These are phyloP conservation scores for Brachyhypopomus gauderio DNA, from an alignment of 2,113 vertebrate species.

Conservation along the genomic window DNA sequence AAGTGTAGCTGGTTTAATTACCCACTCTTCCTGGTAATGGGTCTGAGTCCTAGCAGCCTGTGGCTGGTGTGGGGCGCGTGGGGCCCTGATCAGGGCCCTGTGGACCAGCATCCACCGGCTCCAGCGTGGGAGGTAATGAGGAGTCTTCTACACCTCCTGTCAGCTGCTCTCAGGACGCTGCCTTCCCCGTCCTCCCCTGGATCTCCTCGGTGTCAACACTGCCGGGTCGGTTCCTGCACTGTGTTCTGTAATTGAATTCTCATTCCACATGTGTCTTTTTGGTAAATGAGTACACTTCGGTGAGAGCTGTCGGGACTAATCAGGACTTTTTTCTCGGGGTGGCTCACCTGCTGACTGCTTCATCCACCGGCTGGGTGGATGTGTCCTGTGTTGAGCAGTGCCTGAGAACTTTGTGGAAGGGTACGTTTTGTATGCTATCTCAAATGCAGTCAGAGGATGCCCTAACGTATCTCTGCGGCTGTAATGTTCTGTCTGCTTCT, in stretches of 20 bases:
- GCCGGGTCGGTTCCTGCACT: slow-evolving; percentile 15
- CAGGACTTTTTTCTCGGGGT: not conserved
- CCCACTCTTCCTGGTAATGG: slow-evolving; percentile 32
- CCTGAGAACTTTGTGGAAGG: too few relatives aligned
- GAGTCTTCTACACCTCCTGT: slow-evolving; percentile 7
- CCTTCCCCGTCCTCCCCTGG: not conserved
- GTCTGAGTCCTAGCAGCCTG: not conserved
- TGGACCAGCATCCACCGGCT: not conserved
- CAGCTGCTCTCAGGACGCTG: not conserved
- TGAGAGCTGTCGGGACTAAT: slow-evolving; percentile 37
- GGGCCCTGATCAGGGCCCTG: not conserved
- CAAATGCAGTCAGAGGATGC: not conserved
- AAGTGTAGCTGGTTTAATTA: slow-evolving; percentile 41
- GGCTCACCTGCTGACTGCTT: slow-evolving; percentile 41
- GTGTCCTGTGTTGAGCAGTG: slow-evolving; percentile 13
- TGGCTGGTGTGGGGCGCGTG: slow-evolving; percentile 3
- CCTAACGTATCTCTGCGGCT: not conserved
- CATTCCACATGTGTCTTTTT: slow-evolving; percentile 37
- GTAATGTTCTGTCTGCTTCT: too few relatives aligned
- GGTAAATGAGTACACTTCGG: slow-evolving; percentile 19
- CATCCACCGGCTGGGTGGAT: slow-evolving; percentile 13
- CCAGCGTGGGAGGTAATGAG: slow-evolving; percentile 25
- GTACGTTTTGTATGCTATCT: too few relatives aligned
- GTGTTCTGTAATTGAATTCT: slow-evolving; percentile 31
- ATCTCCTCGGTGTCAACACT: not conserved